A percentile compares a stretch with the other conserved stretches of the same genome.
Conservation (phyloP, 2,888 invertebrate species). For the Acronicta alni region DNA sequence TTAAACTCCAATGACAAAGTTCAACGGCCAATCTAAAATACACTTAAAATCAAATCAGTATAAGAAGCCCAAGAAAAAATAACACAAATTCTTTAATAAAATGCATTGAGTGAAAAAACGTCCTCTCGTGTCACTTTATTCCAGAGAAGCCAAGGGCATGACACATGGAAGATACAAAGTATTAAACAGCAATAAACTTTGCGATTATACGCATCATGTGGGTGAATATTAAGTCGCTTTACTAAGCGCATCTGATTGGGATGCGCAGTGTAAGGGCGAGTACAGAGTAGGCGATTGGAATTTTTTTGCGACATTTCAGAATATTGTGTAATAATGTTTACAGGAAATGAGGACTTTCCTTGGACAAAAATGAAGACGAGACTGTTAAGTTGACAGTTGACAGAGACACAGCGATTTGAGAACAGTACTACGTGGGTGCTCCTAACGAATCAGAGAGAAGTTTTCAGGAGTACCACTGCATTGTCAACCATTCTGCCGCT, state of each 20-base stretch:
- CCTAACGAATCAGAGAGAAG: too few relatives aligned
- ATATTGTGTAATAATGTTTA: not conserved
- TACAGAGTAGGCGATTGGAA: not conserved
- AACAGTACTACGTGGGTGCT: too few relatives aligned
- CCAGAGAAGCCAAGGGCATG: slow-evolving; percentile 22
- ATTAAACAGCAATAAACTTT: slow-evolving; percentile 26
- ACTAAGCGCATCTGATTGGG: slow-evolving; percentile 32
- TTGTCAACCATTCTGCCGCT: too few relatives aligned
- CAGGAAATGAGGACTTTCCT: too few relatives aligned
- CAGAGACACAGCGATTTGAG: too few relatives aligned
- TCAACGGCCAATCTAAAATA: slow-evolving; percentile 27
- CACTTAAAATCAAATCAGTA: slow-evolving; percentile 20
- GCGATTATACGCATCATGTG: slow-evolving; percentile 34
- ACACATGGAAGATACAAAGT: slow-evolving; percentile 22
- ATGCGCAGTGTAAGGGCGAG: slow-evolving; percentile 21
- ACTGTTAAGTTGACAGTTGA: too few relatives aligned
- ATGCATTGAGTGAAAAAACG: slow-evolving; percentile 29
- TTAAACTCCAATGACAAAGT: slow-evolving; percentile 17
- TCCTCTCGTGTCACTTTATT: slow-evolving; percentile 20
- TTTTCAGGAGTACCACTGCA: too few relatives aligned
- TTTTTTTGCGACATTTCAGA: not conserved
- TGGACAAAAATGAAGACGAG: too few relatives aligned
- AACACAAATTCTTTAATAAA: slow-evolving; percentile 16
- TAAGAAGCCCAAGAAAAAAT: not conserved
- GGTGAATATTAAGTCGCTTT: slow-evolving; percentile 37